These are phyloP conservation scores for Pristionchus pacificus DNA, from an alignment of 1,140 invertebrate species.

Conservation along the genomic window DNA sequence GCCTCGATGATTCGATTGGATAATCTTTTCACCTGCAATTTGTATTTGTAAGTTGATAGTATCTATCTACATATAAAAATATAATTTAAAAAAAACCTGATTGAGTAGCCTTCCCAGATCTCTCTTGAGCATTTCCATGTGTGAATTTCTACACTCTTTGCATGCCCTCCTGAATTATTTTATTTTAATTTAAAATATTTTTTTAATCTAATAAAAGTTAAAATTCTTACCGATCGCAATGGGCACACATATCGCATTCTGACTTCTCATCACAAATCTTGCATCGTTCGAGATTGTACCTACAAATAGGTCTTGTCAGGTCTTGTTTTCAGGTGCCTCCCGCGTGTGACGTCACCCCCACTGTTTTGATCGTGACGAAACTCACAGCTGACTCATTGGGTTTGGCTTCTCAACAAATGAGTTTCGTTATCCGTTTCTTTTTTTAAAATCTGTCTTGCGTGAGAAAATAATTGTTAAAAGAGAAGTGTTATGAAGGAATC, in stretches of 20 bases:
- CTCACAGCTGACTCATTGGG: not conserved
- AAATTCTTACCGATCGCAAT: constrained; percentile 90
- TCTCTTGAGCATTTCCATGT: constrained; percentile 86
- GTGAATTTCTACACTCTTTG: constrained; percentile 81
- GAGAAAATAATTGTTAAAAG: no score
- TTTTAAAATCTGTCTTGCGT: no score
- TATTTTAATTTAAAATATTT: not conserved
- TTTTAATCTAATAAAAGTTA: no score
- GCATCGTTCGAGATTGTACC: constrained; percentile 57
- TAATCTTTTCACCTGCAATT: constrained; percentile 44
- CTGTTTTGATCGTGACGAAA: not conserved
- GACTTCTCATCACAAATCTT: constrained; percentile 82
- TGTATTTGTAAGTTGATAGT: constrained; percentile 17
- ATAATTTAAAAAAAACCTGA: no score
- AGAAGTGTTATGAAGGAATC: no score
- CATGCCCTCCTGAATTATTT: constrained; percentile 61
- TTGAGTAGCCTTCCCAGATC: constrained; percentile 79
- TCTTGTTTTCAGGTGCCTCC: not conserved
- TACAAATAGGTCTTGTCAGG: constrained; percentile 21
- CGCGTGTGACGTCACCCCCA: not conserved
- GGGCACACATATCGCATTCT: constrained; percentile 78
- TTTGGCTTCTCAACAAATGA: not conserved
- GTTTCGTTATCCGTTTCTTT: no score
- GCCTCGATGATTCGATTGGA: constrained; percentile 52
- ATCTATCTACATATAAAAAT: no score